These are phyloP conservation scores for Ianthella basta DNA, from an alignment of 37 sponge, comb jelly and placozoan genomes.

Conservation along the genomic window DNA sequence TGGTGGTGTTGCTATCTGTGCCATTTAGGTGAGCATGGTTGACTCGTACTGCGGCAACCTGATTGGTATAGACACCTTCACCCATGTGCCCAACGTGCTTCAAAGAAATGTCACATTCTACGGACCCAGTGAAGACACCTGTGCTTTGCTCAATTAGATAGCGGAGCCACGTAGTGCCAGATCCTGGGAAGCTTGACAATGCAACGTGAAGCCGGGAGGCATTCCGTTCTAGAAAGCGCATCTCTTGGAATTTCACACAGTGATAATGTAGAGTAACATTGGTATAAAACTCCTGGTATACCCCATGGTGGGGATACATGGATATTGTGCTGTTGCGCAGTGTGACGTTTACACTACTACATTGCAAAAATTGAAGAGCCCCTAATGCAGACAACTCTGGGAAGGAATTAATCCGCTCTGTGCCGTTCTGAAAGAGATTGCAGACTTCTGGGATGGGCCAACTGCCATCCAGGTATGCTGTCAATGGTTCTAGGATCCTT, in stretches of 20 bases:
- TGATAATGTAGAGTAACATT: constrained; percentile 23
- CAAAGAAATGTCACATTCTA: not conserved
- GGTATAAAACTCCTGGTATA: not conserved
- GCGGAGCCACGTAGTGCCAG: constrained; percentile 31
- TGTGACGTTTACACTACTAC: too few species aligned
- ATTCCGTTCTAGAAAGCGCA: not conserved
- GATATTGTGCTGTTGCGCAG: too few species aligned
- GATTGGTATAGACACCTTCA: constrained; percentile 1
- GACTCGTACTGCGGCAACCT: not conserved
- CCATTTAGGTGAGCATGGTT: too few species aligned
- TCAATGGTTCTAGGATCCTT: too few species aligned
- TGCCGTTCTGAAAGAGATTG: too few species aligned
- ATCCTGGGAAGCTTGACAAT: constrained; percentile 41
- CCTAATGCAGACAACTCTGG: too few species aligned
- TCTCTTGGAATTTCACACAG: constrained; percentile 3
- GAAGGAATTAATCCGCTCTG: too few species aligned
- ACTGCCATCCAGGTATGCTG: too few species aligned
- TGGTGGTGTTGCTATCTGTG: not conserved
- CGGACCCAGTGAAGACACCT: constrained; percentile 25
- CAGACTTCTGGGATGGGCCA: too few species aligned
- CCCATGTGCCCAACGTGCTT: constrained; percentile 16
- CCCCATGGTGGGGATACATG: not conserved
- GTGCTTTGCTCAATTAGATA: constrained; percentile 37
- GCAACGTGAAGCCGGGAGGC: constrained; percentile 1
- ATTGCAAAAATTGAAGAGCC: too few species aligned